phyloP scores from a whole-genome alignment of 1,140 invertebrate species.

The Agrilus planipennis region DNA sequence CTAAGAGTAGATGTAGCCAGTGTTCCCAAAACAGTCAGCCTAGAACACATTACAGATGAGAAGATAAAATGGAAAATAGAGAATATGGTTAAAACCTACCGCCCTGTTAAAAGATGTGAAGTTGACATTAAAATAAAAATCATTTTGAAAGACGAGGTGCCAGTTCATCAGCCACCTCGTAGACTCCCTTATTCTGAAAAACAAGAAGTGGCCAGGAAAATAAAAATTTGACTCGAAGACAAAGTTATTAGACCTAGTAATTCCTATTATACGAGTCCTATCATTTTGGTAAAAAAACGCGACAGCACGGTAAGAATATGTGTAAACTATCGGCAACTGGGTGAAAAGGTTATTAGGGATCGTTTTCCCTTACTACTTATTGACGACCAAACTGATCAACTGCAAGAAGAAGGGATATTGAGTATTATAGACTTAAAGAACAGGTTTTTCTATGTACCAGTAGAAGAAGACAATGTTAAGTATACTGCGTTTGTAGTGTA shows the following conservation, averaged over 20 bases:
- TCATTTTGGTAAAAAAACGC: slow-evolving; percentile 37
- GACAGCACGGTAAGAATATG: too few relatives aligned
- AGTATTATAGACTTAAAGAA: too few relatives aligned
- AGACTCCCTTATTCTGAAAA: slow-evolving; percentile 21
- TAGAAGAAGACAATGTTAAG: too few relatives aligned
- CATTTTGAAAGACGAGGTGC: slow-evolving; percentile 12
- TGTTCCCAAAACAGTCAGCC: too few relatives aligned
- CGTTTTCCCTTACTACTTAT: slow-evolving; percentile 13
- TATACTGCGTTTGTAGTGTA: too few relatives aligned
- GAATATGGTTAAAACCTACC: slow-evolving; percentile 8
- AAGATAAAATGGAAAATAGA: slow-evolving; percentile 5
- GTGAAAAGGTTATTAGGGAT: slow-evolving; percentile 10
- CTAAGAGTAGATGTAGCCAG: too few relatives aligned
- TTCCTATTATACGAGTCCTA: slow-evolving; percentile 32
- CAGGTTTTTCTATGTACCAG: too few relatives aligned
- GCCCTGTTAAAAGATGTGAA: slow-evolving; percentile 2
- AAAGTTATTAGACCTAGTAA: slow-evolving; percentile 19
- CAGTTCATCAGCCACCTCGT: slow-evolving; percentile 23
- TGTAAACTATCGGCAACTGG: slow-evolving; percentile 9
- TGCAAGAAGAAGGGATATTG: slow-evolving; percentile 25
- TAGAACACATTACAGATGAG: not conserved
- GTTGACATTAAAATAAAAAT: slow-evolving; percentile 11
- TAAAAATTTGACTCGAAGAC: slow-evolving; percentile 22
- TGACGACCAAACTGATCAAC: slow-evolving; percentile 11
- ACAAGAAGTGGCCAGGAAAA: slow-evolving; percentile 17